These are phyloP conservation scores for Actinopyga echinites DNA, from an alignment of 53 echinoderm and acorn worm genomes.

Conservation along the genomic window DNA sequence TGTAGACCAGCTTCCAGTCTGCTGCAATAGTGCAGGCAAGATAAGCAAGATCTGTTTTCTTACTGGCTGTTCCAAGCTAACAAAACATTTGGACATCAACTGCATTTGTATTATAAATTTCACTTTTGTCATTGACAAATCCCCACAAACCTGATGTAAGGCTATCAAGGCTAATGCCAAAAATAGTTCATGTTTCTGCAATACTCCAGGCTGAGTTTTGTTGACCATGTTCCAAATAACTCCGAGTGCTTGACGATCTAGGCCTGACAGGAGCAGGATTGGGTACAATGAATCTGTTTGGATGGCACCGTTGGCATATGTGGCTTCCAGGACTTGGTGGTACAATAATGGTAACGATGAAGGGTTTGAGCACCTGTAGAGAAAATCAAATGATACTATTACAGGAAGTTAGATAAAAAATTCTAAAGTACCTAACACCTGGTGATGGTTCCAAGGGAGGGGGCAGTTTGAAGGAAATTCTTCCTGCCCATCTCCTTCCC, in stretches of 20 bases:
- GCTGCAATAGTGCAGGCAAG: too few species aligned
- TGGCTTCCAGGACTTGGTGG: constrained; percentile 86
- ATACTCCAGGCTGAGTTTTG: constrained; percentile 72
- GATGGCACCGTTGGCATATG: constrained; percentile 58
- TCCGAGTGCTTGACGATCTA: constrained; percentile 67
- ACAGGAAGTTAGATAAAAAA: not conserved
- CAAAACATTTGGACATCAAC: too few species aligned
- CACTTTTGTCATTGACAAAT: not conserved
- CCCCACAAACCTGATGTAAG: constrained; percentile 72
- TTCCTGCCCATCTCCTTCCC: too few species aligned
- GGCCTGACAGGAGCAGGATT: constrained; percentile 82
- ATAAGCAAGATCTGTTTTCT: too few species aligned
- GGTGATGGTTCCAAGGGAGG: too few species aligned
- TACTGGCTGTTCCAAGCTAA: too few species aligned
- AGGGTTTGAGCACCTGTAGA: constrained; percentile 78
- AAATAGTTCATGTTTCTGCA: constrained; percentile 74
- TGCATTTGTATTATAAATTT: not conserved
- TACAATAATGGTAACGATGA: constrained; percentile 72
- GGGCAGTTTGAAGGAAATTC: too few species aligned
- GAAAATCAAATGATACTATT: not conserved
- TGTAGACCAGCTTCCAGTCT: too few species aligned
- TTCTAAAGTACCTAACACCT: too few species aligned
- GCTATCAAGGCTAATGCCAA: constrained; percentile 78
- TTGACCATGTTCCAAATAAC: constrained; percentile 82
- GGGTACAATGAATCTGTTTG: constrained; percentile 83